Evolutionary conservation across 2,888 invertebrate genomes (phyloP).

Genomic region (Cheilosia vulpina): DNA sequence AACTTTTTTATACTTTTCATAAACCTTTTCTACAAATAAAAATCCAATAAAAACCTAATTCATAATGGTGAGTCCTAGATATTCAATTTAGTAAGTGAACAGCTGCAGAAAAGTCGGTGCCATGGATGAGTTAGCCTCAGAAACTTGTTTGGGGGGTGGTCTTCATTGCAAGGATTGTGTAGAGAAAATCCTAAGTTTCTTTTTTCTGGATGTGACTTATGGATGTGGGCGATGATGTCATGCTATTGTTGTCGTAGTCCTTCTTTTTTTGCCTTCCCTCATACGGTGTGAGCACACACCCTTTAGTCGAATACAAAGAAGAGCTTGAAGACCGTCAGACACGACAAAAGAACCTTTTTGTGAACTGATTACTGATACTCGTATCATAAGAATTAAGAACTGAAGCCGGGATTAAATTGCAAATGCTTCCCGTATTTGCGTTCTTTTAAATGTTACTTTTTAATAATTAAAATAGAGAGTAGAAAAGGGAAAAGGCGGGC

Average conservation of each 20-base stretch:
- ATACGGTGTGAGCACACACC: constrained; percentile 26
- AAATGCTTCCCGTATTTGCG: not conserved
- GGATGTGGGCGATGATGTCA: constrained; percentile 47
- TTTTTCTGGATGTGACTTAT: constrained; percentile 5
- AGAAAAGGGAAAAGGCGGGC: too few species aligned
- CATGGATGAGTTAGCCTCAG: constrained; percentile 22
- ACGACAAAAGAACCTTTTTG: too few species aligned
- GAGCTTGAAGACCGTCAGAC: constrained; percentile 24
- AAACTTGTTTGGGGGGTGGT: not conserved
- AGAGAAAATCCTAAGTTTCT: not conserved
- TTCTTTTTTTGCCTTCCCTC: not conserved
- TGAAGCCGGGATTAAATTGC: constrained; percentile 5
- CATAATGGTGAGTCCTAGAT: constrained; percentile 67
- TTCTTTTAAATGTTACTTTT: not conserved
- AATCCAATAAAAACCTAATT: constrained; percentile 30
- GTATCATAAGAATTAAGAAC: too few species aligned
- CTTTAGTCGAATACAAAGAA: constrained; percentile 49
- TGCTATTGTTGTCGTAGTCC: constrained; percentile 43
- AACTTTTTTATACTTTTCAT: constrained; percentile 6
- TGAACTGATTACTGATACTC: too few species aligned
- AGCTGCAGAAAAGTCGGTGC: constrained; percentile 6
- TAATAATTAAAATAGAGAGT: too few species aligned
- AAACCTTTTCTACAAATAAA: constrained; percentile 13
- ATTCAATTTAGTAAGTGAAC: constrained; percentile 22
- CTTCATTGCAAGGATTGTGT: not conserved